Evolutionary conservation across 1,140 invertebrate species (phyloP).

Genomic region (Coboldia fuscipes): DNA sequence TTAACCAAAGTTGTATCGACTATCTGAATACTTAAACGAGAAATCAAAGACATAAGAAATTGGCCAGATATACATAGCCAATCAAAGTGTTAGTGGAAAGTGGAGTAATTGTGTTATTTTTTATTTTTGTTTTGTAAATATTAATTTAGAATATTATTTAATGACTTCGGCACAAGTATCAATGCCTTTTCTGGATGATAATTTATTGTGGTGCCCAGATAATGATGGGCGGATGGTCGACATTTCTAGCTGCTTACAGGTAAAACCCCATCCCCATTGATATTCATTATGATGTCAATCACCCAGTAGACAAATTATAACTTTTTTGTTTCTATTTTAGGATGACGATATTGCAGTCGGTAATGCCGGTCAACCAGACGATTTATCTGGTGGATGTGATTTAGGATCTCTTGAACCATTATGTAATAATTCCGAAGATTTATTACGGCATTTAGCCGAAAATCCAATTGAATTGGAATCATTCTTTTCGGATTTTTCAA

Average conservation of each 20-base stretch:
- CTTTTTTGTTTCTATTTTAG: conserved; percentile 9
- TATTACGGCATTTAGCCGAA: conserved; percentile 19
- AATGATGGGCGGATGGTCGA: conserved; percentile 82
- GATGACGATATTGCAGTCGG: conserved; percentile 11
- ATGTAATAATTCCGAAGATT: conserved; percentile 18
- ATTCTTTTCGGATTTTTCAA: conserved; percentile 27
- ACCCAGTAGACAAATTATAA: not conserved
- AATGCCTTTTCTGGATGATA: conserved; percentile 91
- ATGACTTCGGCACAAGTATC: no score
- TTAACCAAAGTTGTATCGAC: no score
- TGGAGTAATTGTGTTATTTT: no score
- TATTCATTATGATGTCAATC: not conserved
- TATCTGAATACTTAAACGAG: no score
- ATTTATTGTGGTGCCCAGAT: conserved; percentile 75
- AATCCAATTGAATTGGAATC: conserved; percentile 27
- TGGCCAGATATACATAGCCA: no score
- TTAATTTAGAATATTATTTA: no score
- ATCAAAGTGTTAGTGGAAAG: no score
- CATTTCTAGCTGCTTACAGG: conserved; percentile 65
- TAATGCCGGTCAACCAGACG: conserved; percentile 8
- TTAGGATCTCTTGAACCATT: conserved; percentile 17
- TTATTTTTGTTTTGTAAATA: no score
- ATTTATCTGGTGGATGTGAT: conserved; percentile 3
- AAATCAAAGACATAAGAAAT: no score
- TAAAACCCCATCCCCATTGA: conserved; percentile 12